phyloP scores from a whole-genome alignment of 2,888 invertebrate genomes.

The Linnaemya tessellans region DNA sequence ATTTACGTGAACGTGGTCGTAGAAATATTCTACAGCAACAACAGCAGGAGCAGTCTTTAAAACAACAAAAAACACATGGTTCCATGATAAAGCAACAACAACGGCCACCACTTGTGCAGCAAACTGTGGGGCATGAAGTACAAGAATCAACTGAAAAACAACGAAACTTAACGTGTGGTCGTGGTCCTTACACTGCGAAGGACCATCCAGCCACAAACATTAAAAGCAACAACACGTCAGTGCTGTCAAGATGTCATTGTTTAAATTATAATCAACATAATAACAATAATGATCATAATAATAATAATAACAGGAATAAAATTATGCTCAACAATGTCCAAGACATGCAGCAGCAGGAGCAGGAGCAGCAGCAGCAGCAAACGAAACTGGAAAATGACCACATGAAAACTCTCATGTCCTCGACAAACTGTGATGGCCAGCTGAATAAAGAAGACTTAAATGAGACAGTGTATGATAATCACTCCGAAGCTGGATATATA shows the following conservation, averaged over 20 bases:
- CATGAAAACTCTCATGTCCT: constrained; percentile 51
- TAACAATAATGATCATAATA: constrained; percentile 48
- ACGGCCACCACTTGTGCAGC: constrained; percentile 47
- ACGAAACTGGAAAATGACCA: constrained; percentile 26
- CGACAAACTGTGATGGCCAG: constrained; percentile 65
- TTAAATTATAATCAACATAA: constrained; percentile 65
- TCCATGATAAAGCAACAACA: constrained; percentile 51
- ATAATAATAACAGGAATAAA: constrained; percentile 41
- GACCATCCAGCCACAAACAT: constrained; percentile 39
- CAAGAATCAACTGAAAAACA: constrained; percentile 45
- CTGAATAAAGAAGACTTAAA: constrained; percentile 32
- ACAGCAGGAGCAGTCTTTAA: constrained; percentile 41
- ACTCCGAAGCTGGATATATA: constrained; percentile 41
- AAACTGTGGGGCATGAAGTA: constrained; percentile 45
- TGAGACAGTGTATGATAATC: constrained; percentile 58
- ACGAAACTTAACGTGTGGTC: constrained; percentile 65
- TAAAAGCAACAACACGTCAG: constrained; percentile 63
- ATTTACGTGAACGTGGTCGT: constrained; percentile 69
- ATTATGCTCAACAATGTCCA: constrained; percentile 63
- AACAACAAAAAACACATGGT: constrained; percentile 61
- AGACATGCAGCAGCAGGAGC: constrained; percentile 37
- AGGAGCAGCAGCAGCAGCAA: constrained; percentile 36
- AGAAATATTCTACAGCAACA: constrained; percentile 51
- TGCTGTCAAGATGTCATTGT: constrained; percentile 71
- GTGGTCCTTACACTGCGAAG: constrained; percentile 38